These are phyloP conservation scores for Aethina tumida DNA, from an alignment of 1,140 invertebrate genomes.

Conservation along the genomic window DNA sequence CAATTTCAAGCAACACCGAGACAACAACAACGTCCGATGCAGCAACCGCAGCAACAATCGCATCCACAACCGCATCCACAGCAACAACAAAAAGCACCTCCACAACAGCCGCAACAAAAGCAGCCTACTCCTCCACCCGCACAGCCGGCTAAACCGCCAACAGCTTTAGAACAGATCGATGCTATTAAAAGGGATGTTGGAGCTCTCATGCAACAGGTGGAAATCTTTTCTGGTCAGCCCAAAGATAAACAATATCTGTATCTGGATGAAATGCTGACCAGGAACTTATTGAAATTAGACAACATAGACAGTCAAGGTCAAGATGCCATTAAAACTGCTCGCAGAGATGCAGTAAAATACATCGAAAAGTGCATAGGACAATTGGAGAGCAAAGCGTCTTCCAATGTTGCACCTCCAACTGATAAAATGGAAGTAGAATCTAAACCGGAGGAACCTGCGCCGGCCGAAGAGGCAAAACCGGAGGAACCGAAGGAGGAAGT, in stretches of 20 bases:
- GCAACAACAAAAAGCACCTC: slow-evolving; percentile 22
- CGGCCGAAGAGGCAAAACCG: too few relatives aligned
- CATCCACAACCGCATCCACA: slow-evolving; percentile 16
- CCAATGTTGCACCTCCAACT: slow-evolving; percentile 30
- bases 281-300: slow-evolving; percentile 83
- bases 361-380: slow-evolving; percentile 79
- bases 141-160: slow-evolving; percentile 43
- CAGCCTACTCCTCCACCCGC: slow-evolving; percentile 29
- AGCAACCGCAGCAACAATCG: slow-evolving; percentile 26
- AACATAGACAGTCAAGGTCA: slow-evolving; percentile 85
- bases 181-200: slow-evolving; percentile 71
- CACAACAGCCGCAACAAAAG: slow-evolving; percentile 30
- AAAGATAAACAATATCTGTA: slow-evolving; percentile 79
- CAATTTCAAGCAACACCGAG: slow-evolving; percentile 38
- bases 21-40: slow-evolving; percentile 27
- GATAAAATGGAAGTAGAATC: slow-evolving; percentile 21
- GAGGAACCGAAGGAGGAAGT: too few relatives aligned
- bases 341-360: slow-evolving; percentile 78
- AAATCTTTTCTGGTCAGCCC: slow-evolving; percentile 60
- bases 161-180: slow-evolving; percentile 69
- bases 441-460: slow-evolving; percentile 7
- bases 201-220: slow-evolving; percentile 65
- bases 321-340: slow-evolving; percentile 73
- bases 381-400: slow-evolving; percentile 62
- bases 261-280: slow-evolving; percentile 90